phyloP scores from a whole-genome alignment of 2,888 invertebrate species.

The Sesia apiformis region DNA sequence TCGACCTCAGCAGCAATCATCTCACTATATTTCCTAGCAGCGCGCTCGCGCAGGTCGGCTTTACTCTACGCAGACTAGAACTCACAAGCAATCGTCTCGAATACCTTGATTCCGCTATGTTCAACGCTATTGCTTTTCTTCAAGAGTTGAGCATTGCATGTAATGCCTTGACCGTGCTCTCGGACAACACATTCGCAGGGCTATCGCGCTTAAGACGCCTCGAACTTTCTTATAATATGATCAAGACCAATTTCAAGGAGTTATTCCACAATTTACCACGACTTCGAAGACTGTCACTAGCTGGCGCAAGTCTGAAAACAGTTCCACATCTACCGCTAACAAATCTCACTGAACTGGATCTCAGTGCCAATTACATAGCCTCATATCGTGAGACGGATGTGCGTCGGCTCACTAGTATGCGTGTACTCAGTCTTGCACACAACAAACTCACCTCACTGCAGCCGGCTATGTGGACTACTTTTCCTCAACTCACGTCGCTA shows the following conservation, averaged over 20 bases:
- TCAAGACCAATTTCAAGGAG: slow-evolving; percentile 86
- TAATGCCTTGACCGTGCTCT: slow-evolving; percentile 84
- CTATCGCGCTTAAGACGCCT: slow-evolving; percentile 80
- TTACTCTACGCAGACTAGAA: slow-evolving; percentile 82
- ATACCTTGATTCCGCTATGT: slow-evolving; percentile 86
- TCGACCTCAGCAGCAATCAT: slow-evolving; percentile 83
- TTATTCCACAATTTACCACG: slow-evolving; percentile 85
- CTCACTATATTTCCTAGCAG: slow-evolving; percentile 82
- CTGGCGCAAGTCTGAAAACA: slow-evolving; percentile 78
- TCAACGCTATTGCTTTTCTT: slow-evolving; percentile 78
- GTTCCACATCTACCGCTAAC: slow-evolving; percentile 79
- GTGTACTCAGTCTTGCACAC: slow-evolving; percentile 79
- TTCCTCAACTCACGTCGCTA: slow-evolving; percentile 78
- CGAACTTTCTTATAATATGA: slow-evolving; percentile 82
- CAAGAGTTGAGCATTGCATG: slow-evolving; percentile 81
- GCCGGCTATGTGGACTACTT: slow-evolving; percentile 77
- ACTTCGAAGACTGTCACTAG: slow-evolving; percentile 79
- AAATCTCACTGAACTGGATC: slow-evolving; percentile 80
- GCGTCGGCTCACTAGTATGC: slow-evolving; percentile 76
- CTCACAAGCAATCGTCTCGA: slow-evolving; percentile 84
- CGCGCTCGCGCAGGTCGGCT: slow-evolving; percentile 82
- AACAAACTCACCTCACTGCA: slow-evolving; percentile 82
- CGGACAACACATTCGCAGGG: slow-evolving; percentile 87
- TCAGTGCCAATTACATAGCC: slow-evolving; percentile 81
- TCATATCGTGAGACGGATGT: slow-evolving; percentile 78